Evolutionary conservation across 1,140 invertebrate genomes (phyloP).

Genomic region (Aethina tumida): DNA sequence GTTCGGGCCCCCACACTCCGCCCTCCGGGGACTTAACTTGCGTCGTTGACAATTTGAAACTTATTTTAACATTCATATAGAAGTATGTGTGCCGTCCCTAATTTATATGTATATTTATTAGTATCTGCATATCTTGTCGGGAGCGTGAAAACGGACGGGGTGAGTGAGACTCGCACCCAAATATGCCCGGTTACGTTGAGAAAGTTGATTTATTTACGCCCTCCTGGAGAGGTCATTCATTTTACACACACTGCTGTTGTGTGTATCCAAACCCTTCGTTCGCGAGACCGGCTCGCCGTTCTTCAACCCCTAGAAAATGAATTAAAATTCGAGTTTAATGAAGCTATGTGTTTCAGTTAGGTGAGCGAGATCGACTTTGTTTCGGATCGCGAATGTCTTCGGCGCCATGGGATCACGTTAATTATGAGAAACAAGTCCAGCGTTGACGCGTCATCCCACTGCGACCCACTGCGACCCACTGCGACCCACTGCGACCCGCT

Average conservation of each 20-base stretch:
- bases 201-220: too few relatives aligned
- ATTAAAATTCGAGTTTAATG: constrained; percentile 25
- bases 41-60: constrained; percentile 40
- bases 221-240: too few relatives aligned
- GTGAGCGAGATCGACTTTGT: constrained; percentile 14
- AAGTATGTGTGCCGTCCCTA: constrained; percentile 25
- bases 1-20: constrained; percentile 17
- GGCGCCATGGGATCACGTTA: constrained; percentile 15
- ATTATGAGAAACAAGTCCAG: constrained; percentile 24
- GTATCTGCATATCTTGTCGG: constrained; percentile 25
- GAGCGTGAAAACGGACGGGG: too few relatives aligned
- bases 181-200: too few relatives aligned
- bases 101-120: constrained; percentile 35
- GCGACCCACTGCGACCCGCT: constrained; percentile 6
- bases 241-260: too few relatives aligned
- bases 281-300: too few relatives aligned
- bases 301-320: constrained; percentile 19
- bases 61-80: constrained; percentile 41
- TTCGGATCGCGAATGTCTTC: constrained; percentile 13
- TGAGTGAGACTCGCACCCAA: too few relatives aligned
- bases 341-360: constrained; percentile 19
- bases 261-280: too few relatives aligned
- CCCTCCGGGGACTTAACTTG: constrained; percentile 31
- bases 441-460: constrained; percentile 11
- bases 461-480: constrained; percentile 2